A percentile compares a stretch with the other conserved stretches of the same genome.
Conservation (phyloP, 2,888 invertebrate genomes). For the Octonoba sinensis region DNA sequence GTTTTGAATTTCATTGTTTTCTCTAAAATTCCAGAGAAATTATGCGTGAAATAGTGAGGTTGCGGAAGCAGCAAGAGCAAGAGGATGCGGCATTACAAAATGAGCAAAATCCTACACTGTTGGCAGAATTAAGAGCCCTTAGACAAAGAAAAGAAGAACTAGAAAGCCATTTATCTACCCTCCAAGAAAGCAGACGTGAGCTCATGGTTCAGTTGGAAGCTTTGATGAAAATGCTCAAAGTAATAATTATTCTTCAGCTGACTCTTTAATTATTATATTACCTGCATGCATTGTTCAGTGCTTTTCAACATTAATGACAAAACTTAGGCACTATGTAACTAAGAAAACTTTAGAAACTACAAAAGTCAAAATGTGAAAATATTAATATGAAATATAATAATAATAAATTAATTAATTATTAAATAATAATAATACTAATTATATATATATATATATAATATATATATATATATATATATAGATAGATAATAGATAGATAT, state of each 20-base stretch:
- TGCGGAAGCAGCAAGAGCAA: constrained; percentile 63
- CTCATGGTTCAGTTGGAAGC: constrained; percentile 97
- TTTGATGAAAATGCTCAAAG: constrained; percentile 93
- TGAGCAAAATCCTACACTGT: constrained; percentile 82
- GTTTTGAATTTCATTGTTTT: background rate
- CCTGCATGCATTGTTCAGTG: no score
- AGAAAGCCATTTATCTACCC: constrained; percentile 89
- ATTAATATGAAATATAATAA: no score
- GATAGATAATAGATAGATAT: no score
- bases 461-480: no score
- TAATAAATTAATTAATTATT: no score
- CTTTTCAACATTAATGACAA: no score
- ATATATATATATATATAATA: no score
- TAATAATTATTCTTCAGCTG: background rate
- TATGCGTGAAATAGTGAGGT: constrained; percentile 63
- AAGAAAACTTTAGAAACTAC: no score
- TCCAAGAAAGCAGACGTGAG: constrained; percentile 93
- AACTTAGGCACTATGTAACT: no score
- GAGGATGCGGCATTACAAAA: constrained; percentile 60
- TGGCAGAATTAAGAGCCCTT: constrained; percentile 90
- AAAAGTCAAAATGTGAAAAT: no score
- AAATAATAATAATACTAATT: no score
- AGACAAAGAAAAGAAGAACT: constrained; percentile 95
- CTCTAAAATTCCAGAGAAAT: constrained; percentile 66
- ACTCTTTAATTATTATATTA: no score